phyloP scores from a whole-genome alignment of 2,113 vertebrate genomes.

The Eptesicus fuscus region DNA sequence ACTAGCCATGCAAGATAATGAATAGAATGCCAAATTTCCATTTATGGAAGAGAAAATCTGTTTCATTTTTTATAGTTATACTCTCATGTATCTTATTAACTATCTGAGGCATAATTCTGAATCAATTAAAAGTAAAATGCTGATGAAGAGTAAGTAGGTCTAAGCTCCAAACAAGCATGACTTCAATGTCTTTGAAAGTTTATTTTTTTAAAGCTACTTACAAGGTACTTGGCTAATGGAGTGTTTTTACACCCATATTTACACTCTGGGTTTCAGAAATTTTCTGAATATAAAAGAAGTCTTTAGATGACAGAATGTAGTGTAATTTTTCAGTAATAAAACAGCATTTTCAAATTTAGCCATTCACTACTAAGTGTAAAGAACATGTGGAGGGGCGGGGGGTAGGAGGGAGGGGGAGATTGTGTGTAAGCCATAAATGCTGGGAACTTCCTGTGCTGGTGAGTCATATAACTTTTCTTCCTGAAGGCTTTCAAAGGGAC shows the following conservation, averaged over 20 bases:
- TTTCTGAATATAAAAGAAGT: slow-evolving; percentile 59
- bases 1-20: background rate
- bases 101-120: background rate
- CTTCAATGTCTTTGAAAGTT: slow-evolving; percentile 40
- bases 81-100: background rate
- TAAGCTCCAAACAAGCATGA: background rate
- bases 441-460: background rate
- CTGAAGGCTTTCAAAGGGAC: background rate
- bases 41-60: background rate
- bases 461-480: slow-evolving; percentile 34
- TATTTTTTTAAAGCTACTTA: slow-evolving; percentile 51
- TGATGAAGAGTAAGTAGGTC: background rate
- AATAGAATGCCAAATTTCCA: background rate
- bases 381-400: background rate
- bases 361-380: background rate
- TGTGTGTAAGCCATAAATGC: background rate
- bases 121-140: background rate
- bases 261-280: slow-evolving; percentile 53
- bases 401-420: background rate
- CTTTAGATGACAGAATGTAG: slow-evolving; percentile 29
- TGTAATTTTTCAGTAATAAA: slow-evolving; percentile 46
- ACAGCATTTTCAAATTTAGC: slow-evolving; percentile 61
- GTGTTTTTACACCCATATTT: slow-evolving; percentile 59
- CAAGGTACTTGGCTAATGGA: slow-evolving; percentile 47
- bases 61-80: background rate